phyloP scores from a whole-genome alignment of 2,888 invertebrate species.

The Dascillus cervinus region DNA sequence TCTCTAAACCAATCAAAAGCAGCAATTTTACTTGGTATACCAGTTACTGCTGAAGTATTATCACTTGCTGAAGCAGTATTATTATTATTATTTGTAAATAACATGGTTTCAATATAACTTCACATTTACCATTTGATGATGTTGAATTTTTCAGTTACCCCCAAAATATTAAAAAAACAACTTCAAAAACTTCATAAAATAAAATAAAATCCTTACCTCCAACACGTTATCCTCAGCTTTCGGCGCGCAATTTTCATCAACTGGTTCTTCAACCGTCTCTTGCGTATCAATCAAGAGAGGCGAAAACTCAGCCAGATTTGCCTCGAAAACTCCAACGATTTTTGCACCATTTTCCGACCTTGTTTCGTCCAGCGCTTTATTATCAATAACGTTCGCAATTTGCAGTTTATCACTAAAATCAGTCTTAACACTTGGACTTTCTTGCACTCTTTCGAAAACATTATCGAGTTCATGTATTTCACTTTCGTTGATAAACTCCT shows the following conservation, averaged over 20 bases:
- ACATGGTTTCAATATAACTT: too few species aligned
- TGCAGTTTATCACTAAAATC: slow-evolving; percentile 20
- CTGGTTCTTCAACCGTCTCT: slow-evolving; percentile 29
- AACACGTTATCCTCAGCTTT: slow-evolving; percentile 7
- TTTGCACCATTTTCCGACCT: slow-evolving; percentile 8
- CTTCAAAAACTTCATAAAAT: neutral
- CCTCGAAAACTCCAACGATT: slow-evolving; percentile 3
- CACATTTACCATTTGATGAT: too few species aligned
- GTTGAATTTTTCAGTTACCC: too few species aligned
- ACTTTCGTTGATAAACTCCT: slow-evolving; percentile 27
- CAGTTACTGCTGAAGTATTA: too few species aligned
- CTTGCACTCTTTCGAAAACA: slow-evolving; percentile 10
- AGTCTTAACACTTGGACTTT: slow-evolving; percentile 8
- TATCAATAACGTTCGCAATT: slow-evolving; percentile 32
- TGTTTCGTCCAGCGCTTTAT: slow-evolving; percentile 17
- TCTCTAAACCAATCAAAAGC: too few species aligned
- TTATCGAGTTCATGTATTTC: slow-evolving; percentile 28
- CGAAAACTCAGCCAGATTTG: slow-evolving; percentile 22
- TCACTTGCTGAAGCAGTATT: too few species aligned
- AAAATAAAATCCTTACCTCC: slow-evolving; percentile 9
- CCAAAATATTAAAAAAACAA: slow-evolving; percentile 1
- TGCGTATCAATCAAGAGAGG: slow-evolving; percentile 35
- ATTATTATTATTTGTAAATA: too few species aligned
- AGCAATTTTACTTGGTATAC: too few species aligned
- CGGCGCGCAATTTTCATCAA: slow-evolving; percentile 8